Conservation (phyloP, 1,140 invertebrate genomes). For the Hypsibius dujardini region DNA sequence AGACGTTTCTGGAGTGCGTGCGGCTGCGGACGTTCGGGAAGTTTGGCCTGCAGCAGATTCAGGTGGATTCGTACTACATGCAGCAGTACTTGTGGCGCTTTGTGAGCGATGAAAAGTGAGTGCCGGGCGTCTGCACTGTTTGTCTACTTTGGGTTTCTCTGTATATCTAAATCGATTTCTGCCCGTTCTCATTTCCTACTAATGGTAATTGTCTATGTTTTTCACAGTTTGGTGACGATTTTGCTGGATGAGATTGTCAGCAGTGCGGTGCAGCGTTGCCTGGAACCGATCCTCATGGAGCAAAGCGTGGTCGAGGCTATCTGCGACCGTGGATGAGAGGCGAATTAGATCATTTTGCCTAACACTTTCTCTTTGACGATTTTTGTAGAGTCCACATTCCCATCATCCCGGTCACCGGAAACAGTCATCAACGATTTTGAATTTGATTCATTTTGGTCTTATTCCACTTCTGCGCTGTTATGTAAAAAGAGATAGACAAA, state of each 20-base stretch:
- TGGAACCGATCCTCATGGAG: conserved; percentile 84
- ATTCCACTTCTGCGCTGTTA: too few relatives aligned
- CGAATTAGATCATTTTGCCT: too few relatives aligned
- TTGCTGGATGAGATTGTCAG: conserved; percentile 84
- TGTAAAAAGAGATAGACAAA: too few relatives aligned
- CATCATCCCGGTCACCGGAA: too few relatives aligned
- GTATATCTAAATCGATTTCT: too few relatives aligned
- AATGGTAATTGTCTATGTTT: conserved; percentile 17
- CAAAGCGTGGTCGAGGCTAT: conserved; percentile 42
- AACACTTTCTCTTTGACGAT: too few relatives aligned
- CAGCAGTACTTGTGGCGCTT: conserved; percentile 89
- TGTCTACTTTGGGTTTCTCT: too few relatives aligned
- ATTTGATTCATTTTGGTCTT: too few relatives aligned
- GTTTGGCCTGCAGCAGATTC: conserved; percentile 53
- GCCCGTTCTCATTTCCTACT: not conserved
- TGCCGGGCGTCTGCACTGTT: not conserved
- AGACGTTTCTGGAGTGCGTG: conserved; percentile 90
- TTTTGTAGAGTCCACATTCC: too few relatives aligned
- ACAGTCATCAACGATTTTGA: too few relatives aligned
- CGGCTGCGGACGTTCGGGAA: conserved; percentile 79
- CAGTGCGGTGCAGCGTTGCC: conserved; percentile 78
- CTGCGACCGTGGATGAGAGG: conserved; percentile 6
- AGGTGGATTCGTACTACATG: conserved; percentile 90
- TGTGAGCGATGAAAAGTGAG: conserved; percentile 84
- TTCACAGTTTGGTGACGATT: conserved; percentile 61